Evolutionary conservation across 2,888 invertebrate genomes (phyloP), one percentile per base, ranked within the genome.

Genomic region (Tanytarsus gracilentus): DNA sequence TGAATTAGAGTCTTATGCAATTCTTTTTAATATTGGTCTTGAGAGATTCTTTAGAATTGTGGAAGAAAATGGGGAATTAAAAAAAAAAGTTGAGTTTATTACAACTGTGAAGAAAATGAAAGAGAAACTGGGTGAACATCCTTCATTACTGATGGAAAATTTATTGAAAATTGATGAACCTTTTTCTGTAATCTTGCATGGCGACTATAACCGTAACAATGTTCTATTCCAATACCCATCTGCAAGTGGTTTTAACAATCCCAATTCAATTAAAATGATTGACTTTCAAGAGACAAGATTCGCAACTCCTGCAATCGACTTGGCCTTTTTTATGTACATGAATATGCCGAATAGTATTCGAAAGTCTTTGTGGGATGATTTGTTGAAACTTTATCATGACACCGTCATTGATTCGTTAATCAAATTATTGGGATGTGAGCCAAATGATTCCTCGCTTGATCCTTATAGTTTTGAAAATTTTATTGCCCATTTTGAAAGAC

Each of bases 201-300:
- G 73, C 11, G 73, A 73, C 55, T 73, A 68, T 61, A 72, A 72
- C 66, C 68, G 74, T 2, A 73, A 74, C 64, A 73, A 73, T 65
- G 72, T 74, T 2, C 63, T 73, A 30, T 73, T 73, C 61, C 68
- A 67, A 25, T 69, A 71, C 63, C 66, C 66, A 2, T n/a, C 58
- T 0, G 21, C 50, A 6, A 58, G 61, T 11, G 63, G 49, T 9
- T 62, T 48, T 55, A 63, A 61, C 21, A 29, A 63, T 59, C 65
- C 66, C 1, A 66, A 66, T 27, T 65, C 65, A 63, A 64, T 69
- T 1, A 69, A 68, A 64, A 66, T 72, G 68, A 70, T 73, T 61
- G 73, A 73, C 64, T 73, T 72, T 64, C 72, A 73, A 65, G 69
- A 68, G 62, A 48, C 71, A 16, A 70, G 74, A 14, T 72, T 66